Evolutionary conservation across 2,113 vertebrate genomes (phyloP).

Genomic region (Clarias gariepinus): DNA sequence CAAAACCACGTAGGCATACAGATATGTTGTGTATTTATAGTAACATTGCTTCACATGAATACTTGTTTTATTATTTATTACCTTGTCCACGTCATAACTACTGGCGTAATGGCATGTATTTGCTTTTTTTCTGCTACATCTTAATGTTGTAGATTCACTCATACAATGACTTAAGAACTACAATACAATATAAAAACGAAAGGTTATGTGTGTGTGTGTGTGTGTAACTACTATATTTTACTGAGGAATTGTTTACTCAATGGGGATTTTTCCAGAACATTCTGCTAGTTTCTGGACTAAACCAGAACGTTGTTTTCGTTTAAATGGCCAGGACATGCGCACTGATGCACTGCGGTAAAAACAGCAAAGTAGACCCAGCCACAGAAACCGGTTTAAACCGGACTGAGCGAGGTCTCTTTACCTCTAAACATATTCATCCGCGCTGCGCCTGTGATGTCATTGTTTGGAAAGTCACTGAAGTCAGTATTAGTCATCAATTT

Average conservation of each 20-base stretch:
- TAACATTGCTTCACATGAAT: neutral
- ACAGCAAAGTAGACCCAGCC: slow-evolving; percentile 64
- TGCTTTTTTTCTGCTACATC: neutral
- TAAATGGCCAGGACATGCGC: slow-evolving; percentile 39
- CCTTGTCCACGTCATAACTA: neutral
- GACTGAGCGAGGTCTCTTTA: slow-evolving; percentile 55
- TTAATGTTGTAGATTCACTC: neutral
- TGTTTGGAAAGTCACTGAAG: slow-evolving; percentile 23
- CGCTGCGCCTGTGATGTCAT: slow-evolving; percentile 63
- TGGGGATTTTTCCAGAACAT: neutral
- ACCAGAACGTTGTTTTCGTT: neutral
- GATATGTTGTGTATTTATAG: neutral
- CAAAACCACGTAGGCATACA: neutral
- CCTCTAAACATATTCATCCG: slow-evolving; percentile 60
- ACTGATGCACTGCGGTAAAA: slow-evolving; percentile 61
- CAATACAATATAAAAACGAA: neutral
- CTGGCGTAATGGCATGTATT: neutral
- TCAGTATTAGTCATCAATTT: neutral
- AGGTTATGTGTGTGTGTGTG: too few relatives aligned
- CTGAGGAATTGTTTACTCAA: neutral
- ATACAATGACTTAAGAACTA: too few relatives aligned
- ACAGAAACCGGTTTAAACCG: slow-evolving; percentile 66
- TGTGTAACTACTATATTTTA: neutral
- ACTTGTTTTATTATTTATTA: neutral
- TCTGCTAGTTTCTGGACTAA: neutral